Conservation (phyloP, 2,888 invertebrate genomes). For the Epinotia brunnichana region DNA sequence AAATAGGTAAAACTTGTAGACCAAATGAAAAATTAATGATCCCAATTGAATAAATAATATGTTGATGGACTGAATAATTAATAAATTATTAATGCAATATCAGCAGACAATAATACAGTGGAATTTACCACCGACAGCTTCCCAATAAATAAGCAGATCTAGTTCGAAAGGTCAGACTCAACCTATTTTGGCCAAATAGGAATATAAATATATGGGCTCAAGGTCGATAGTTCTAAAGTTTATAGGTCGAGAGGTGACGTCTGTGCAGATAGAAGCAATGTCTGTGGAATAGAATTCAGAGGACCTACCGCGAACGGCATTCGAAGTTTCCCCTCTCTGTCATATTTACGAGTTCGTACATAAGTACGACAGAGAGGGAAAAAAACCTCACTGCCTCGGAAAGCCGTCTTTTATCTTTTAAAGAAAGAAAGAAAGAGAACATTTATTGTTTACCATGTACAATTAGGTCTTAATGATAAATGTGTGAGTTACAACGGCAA, state of each 20-base stretch:
- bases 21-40: neutral
- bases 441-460: no score
- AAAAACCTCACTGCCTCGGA: no score
- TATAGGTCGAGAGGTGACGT: constrained; percentile 36
- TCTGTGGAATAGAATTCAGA: no score
- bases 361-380: no score
- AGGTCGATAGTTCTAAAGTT: constrained; percentile 22
- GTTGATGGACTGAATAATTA: constrained; percentile 21
- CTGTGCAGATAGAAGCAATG: constrained; percentile 9
- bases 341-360: no score
- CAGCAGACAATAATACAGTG: constrained; percentile 10
- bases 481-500: no score
- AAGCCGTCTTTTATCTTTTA: no score
- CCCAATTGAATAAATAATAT: constrained; percentile 23
- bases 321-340: no score
- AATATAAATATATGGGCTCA: constrained; percentile 23
- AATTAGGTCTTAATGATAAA: no score
- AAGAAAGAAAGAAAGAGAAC: no score
- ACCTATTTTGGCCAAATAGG: constrained; percentile 45
- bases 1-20: neutral
- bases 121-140: constrained; percentile 36
- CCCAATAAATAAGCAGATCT: constrained; percentile 43
- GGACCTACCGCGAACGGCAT: no score
- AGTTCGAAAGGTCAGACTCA: constrained; percentile 47
- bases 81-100: constrained; percentile 29